Base-by-base conservation (phyloP, 2,888 invertebrate genomes). In the Limenitis camilla region DNA sequence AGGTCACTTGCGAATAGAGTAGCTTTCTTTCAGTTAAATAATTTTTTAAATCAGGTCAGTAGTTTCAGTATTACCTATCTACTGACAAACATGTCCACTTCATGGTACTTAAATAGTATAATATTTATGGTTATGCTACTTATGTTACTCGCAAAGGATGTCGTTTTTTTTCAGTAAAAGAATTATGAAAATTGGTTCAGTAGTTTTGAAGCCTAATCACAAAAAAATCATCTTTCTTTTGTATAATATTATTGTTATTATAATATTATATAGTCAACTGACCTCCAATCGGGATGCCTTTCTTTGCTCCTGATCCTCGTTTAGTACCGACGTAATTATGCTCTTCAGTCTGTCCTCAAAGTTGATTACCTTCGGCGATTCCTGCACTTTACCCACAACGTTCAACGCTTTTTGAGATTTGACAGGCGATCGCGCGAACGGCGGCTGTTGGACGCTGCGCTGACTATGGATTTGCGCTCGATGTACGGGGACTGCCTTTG, bases 271-370 rank as follows among this genome's bases (percentile, higher is more conserved):
- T 39, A 30, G 9, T 38, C 36, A n/a, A 4, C 40, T 53, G 10
- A 65, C 64, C 61, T 63, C 62, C 10, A 62, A 59, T 40, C 67
- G 63, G 31, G 66, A 65, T 7, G 67, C 66, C 45, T 68, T 67
- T 38, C 65, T 58, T 38, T 67, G 67, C 50, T 71, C 87, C 68
- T 94, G 94, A 74, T 95, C 96, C 74, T 96, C 96, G 74, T 96
- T 96, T 35, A 96, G 81, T 48, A 94, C 95, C 4, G 93, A 93
- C 2, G 94, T 94, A 58, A 96, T 96, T 56, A 96, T 94, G 71
- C 93, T 94, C 81, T 96, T 95, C 40, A 96, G 88, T 29, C 96
- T 89, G 78, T 97, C 96, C 77, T 97, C 96, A 75, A 96, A 96
- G 77, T 96, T 95, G 49, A 94, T 93, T 56, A 83, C 81, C 69